phyloP scores from a whole-genome alignment of 2,113 vertebrate genomes.

The Vimba vimba region DNA sequence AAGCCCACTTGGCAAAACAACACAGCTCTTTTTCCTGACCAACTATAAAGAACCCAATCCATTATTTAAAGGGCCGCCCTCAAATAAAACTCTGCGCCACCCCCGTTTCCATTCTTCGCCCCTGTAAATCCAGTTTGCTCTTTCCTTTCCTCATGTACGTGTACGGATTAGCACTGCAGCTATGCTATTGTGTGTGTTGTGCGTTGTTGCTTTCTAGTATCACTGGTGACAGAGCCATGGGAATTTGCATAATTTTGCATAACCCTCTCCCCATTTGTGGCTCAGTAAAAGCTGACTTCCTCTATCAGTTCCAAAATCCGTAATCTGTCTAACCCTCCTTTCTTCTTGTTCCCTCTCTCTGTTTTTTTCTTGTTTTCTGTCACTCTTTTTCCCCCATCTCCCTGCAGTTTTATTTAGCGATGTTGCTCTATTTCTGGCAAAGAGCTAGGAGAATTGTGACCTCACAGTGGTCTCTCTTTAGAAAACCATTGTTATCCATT shows the following conservation, averaged over 20 bases:
- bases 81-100: constrained; percentile 12
- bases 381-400: constrained; percentile 40
- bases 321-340: constrained; percentile 69
- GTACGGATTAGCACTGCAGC: constrained; percentile 53
- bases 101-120: constrained; percentile 21
- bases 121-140: constrained; percentile 48
- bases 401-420: constrained; percentile 60
- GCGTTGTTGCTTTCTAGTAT: constrained; percentile 67
- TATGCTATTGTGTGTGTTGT: constrained; percentile 62
- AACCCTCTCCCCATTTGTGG: constrained; percentile 72
- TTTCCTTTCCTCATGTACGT: constrained; percentile 35
- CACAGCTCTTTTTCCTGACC: constrained; percentile 36
- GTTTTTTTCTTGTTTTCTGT: constrained; percentile 54
- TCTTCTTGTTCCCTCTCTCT: constrained; percentile 50
- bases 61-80: constrained; percentile 55
- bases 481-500: constrained; percentile 67
- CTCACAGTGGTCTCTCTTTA: constrained; percentile 67
- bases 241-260: constrained; percentile 82
- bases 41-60: constrained; percentile 48
- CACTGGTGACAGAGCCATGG: constrained; percentile 69
- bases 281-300: constrained; percentile 72
- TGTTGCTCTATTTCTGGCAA: constrained; percentile 65
- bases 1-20: constrained; percentile 34
- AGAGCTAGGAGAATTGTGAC: constrained; percentile 66
- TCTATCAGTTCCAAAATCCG: constrained; percentile 75